These are phyloP conservation scores for Palloptera scutellata DNA, from an alignment of 2,888 invertebrate species.

Conservation along the genomic window DNA sequence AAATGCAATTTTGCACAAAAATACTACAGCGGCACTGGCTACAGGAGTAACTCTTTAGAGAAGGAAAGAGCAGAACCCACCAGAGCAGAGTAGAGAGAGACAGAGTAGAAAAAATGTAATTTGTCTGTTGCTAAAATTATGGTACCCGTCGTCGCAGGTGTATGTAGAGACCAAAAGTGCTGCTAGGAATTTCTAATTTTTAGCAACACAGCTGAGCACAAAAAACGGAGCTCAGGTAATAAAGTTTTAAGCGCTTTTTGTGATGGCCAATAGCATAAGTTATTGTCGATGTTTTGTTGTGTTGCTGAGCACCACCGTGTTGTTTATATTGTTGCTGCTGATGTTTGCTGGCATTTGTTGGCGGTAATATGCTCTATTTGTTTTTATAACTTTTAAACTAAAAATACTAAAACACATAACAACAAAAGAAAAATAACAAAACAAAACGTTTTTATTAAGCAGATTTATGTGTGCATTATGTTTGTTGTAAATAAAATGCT, in stretches of 20 bases:
- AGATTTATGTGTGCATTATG: conserved; percentile 8
- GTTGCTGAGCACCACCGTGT: neutral
- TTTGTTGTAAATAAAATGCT: neutral
- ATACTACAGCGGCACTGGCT: no score
- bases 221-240: conserved; percentile 2
- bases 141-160: no score
- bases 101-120: no score
- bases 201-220: neutral
- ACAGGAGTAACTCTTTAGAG: no score
- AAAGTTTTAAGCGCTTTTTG: conserved; percentile 24
- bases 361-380: no score
- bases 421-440: no score
- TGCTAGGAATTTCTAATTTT: neutral
- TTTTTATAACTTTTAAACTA: no score
- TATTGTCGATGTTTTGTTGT: conserved; percentile 8
- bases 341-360: no score
- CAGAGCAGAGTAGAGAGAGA: no score
- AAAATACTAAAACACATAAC: no score
- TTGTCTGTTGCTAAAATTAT: no score
- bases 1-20: neutral
- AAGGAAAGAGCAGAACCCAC: no score
- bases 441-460: conserved; percentile 22
- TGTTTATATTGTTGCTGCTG: neutral
- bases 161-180: neutral
- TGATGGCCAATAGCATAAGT: conserved; percentile 22